phyloP scores from a whole-genome alignment of 2,113 vertebrate species.

The Crypturellus undulatus region DNA sequence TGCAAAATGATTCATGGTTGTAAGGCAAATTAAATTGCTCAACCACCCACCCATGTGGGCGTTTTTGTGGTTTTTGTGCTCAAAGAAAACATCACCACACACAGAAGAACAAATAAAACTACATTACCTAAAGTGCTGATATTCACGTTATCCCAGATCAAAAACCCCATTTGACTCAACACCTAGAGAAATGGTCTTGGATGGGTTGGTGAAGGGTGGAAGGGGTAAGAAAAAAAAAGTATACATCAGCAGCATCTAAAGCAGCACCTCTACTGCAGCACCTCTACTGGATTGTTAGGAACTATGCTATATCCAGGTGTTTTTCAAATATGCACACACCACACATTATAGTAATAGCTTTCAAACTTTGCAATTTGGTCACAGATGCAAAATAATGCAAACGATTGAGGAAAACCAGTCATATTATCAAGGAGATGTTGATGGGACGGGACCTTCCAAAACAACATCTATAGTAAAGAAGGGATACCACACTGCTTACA shows the following conservation, averaged over 20 bases:
- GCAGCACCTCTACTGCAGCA: not conserved
- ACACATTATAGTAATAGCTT: not conserved
- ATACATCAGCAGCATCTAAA: not conserved
- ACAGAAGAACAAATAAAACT: slow-evolving; percentile 5
- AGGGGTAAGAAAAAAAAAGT: not conserved
- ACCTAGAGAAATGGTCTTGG: not conserved
- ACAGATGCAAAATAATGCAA: not conserved
- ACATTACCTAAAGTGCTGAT: not conserved
- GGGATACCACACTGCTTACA: not conserved
- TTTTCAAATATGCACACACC: not conserved
- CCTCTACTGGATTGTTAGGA: not conserved
- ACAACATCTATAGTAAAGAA: not conserved
- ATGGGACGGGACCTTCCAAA: not conserved
- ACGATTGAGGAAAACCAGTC: not conserved
- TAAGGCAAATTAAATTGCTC: not conserved
- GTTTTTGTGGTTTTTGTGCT: not conserved
- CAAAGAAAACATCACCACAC: not conserved
- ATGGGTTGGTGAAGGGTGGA: too few relatives aligned
- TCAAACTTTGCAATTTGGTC: not conserved
- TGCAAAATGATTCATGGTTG: not conserved
- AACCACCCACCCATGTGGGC: not conserved
- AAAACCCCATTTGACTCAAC: not conserved
- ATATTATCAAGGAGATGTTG: not conserved
- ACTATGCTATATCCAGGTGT: not conserved
- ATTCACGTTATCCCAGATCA: not conserved